Evolutionary conservation across 2,113 vertebrate genomes (phyloP), one percentile per base, ranked within the genome.

Genomic region (Pterocles orientalis): DNA sequence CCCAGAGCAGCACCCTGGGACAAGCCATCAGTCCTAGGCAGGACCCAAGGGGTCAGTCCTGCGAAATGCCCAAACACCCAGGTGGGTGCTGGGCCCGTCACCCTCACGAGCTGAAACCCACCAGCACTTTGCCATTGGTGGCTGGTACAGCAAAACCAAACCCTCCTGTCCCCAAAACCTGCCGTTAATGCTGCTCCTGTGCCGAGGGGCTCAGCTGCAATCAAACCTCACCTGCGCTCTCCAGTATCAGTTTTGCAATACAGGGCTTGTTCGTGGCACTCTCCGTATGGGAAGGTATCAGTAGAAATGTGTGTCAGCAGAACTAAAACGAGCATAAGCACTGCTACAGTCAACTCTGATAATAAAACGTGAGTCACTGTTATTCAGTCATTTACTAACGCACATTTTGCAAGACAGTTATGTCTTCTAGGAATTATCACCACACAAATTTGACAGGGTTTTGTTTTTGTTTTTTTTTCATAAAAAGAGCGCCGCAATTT

Each of bases 281-380:
- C 57, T 77, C 91, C 80, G 51, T 29, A 18, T 18, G 61, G 87
- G 81, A 78, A 91, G 64, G 77, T 23, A 2, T 56, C 47, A 14
- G 65, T 43, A 86, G 76, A 48, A 88, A 78, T 4, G 14, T 41
- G 66, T 88, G 86, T 88, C 91, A 86, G 71, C 86, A 88, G 26
- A 87, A 60, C 64, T 29, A 15, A 82, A 78, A 50, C 0, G 6
- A 70, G 77, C 2, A 3, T 34, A 88, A 94, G 89, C 6, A 1
- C 88, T 1, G 6, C 86, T 73, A 13, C 57, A 58, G 80, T 48
- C 51, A 39, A 58, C 76, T 43, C 83, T 77, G 95, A 81, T 81
- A 86, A 92, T 34, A 83, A 93, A 92, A 77, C 28, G 28, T 83
- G 92, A 95, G 77, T 96, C 94, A 96, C 80, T 29, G 18, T 21